Evolutionary conservation across 2,888 invertebrate species (phyloP), one percentile per base, ranked within the genome.

Genomic region (Gibbula magus): DNA sequence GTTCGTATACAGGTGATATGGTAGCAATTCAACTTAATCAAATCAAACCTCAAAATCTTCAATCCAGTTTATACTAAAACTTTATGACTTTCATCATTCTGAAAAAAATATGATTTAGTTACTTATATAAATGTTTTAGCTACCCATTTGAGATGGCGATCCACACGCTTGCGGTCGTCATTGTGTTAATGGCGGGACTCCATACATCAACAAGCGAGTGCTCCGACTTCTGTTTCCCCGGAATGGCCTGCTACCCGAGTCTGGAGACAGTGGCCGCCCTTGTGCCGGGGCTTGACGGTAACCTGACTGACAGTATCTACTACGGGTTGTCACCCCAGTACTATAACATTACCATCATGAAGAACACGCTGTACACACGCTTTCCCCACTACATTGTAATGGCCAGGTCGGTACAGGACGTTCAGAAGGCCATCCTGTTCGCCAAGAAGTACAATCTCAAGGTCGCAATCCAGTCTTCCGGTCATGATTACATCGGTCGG

Each of bases 401-500:
- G 16, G 81, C 75, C 0, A 39, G 32, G 4, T 70, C 79, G 7
- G 75, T 51, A 13, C 51, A 82, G 16, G 86, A 87, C 75, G 82
- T 87, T 16, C 78, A 83, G 66, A 61, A 81, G n/a, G 78, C 83
- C 13, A 66, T 87, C 13, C 35, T 80, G 70, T 87, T 86, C 78
- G 86, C 87, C 77, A 75, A 77, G 39, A 67, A 81, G 73, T 82
- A 75, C 81, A 85, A 86, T 45, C 78, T 86, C 13, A 83, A 78
- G 35, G 81, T 87, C 70, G 81, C 86, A 1, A 80, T 86, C 0
- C 77, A 82, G 25, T 84, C 85, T 45, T 84, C 86, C 20, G 87
- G 87, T 25, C 86, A 86, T 56, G 86, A 86, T 52, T 86, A 77
- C 67, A 74, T 81, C n/a, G 87, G 87, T 4, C 70, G 86, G 7